phyloP scores from a whole-genome alignment of 2,113 vertebrate genomes.

The Nanorana parkeri region DNA sequence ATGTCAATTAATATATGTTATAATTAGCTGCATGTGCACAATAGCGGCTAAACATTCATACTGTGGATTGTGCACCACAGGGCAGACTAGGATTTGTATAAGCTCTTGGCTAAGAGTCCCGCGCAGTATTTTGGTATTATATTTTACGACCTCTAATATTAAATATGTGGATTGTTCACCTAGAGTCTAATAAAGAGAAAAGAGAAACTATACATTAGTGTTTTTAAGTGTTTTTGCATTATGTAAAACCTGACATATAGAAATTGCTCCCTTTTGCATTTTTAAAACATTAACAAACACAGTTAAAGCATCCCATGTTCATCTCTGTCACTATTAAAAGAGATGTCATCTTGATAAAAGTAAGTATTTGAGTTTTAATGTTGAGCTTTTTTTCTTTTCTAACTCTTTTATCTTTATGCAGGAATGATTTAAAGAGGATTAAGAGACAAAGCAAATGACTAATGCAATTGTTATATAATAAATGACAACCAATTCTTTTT shows the following conservation, averaged over 20 bases:
- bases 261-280: not conserved
- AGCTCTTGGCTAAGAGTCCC: constrained; percentile 27
- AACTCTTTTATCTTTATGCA: no score
- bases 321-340: no score
- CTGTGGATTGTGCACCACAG: constrained; percentile 14
- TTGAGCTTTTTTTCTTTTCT: no score
- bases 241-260: not conserved
- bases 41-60: constrained; percentile 8
- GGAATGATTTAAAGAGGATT: no score
- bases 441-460: no score
- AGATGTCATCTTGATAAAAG: no score
- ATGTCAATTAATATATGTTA: constrained; percentile 1
- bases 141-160: constrained; percentile 32
- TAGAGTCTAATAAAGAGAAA: constrained; percentile 16
- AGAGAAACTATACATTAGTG: not conserved
- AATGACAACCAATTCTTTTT: no score
- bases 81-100: constrained; percentile 19
- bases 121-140: constrained; percentile 35
- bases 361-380: no score
- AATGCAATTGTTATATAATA: no score
- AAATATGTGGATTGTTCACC: constrained; percentile 29
- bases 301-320: no score
- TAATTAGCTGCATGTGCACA: constrained; percentile 14
- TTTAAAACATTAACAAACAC: no score
- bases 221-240: not conserved